Conservation (phyloP, 2,113 vertebrate genomes). For the Hemiprocne comata region DNA sequence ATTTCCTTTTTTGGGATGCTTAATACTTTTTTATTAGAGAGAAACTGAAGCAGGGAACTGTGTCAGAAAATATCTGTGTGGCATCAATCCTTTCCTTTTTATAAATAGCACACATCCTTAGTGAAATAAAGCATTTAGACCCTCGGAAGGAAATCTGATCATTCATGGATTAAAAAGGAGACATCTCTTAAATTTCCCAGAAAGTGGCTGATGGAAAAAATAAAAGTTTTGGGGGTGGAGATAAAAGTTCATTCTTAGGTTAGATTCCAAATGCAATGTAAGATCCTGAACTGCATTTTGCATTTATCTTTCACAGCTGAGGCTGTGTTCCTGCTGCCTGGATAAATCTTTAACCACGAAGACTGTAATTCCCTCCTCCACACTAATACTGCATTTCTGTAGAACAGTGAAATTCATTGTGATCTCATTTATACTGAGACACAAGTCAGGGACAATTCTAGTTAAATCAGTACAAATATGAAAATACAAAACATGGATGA, state of each 20-base stretch:
- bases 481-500: not conserved
- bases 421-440: not conserved
- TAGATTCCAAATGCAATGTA: not conserved
- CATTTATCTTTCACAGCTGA: not conserved
- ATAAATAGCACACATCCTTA: not conserved
- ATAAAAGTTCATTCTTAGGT: conserved; percentile 19
- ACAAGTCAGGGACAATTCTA: not conserved
- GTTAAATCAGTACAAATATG: not conserved
- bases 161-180: not conserved
- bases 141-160: conserved; percentile 26
- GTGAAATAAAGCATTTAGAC: conserved; percentile 36
- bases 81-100: not conserved
- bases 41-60: conserved; percentile 26
- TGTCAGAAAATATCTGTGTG: conserved; percentile 25
- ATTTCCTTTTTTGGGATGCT: not conserved
- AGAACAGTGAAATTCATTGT: not conserved
- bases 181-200: not conserved
- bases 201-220: not conserved
- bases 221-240: not conserved
- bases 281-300: not conserved
- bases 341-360: not conserved
- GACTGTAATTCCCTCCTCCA: not conserved
- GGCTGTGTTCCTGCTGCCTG: not conserved
- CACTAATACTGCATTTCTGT: not conserved
- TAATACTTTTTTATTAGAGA: conserved; percentile 4